Conservation (phyloP, 2,113 vertebrate species). For the Lipotes vexillifer region DNA sequence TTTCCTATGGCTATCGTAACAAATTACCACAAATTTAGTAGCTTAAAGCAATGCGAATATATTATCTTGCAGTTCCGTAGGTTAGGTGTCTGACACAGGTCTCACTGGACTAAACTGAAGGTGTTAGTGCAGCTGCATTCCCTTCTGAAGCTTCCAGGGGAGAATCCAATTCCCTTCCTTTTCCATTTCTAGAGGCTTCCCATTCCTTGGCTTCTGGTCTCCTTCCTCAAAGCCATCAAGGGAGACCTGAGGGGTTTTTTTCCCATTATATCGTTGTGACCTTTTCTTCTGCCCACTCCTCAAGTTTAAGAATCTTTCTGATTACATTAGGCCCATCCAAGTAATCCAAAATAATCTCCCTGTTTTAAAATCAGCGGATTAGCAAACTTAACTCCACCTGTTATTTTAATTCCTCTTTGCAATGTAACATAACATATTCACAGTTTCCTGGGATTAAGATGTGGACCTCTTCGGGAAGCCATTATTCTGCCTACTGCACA, state of each 20-base stretch:
- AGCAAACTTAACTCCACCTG: background rate
- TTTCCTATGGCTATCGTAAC: background rate
- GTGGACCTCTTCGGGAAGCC: background rate
- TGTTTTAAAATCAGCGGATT: background rate
- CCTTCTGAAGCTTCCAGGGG: too few species aligned
- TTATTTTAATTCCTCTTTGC: background rate
- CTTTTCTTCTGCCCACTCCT: background rate
- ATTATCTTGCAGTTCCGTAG: background rate
- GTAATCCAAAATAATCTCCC: background rate
- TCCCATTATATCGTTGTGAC: rapidly evolving
- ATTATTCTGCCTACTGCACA: background rate
- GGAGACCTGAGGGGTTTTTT: background rate
- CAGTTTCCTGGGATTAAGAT: background rate
- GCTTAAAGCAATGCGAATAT: background rate
- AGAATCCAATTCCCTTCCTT: background rate
- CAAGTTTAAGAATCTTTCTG: background rate
- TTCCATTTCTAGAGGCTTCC: background rate
- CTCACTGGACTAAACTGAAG: background rate
- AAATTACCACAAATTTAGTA: background rate
- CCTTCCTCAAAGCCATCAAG: background rate
- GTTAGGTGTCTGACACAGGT: background rate
- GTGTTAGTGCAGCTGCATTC: background rate
- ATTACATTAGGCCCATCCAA: background rate
- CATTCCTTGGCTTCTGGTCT: background rate
- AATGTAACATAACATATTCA: background rate